Evolutionary conservation across 1,140 invertebrate species (phyloP), one percentile per base, ranked within the genome.

Genomic region (Listronotus oregonensis): DNA sequence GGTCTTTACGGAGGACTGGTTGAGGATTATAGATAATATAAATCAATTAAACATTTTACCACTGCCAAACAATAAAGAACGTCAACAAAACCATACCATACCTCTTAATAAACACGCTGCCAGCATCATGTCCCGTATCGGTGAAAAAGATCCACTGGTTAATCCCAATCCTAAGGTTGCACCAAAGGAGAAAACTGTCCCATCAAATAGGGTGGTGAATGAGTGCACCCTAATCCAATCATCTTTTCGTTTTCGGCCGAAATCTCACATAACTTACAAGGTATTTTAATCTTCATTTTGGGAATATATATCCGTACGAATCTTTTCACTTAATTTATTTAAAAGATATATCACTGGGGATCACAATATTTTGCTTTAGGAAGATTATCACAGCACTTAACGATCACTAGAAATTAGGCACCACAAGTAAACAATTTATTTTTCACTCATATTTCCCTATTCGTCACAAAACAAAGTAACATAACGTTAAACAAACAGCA

Each of bases 51-150:
- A n/a, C n/a, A n/a, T n/a, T n/a, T n/a, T n/a, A n/a, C n/a, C n/a
- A n/a, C n/a, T n/a, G n/a, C n/a, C n/a, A n/a, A n/a, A n/a, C n/a
- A n/a, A n/a, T n/a, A n/a, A n/a, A n/a, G n/a, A n/a, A n/a, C n/a
- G n/a, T n/a, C n/a, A n/a, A n/a, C n/a, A n/a, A n/a, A n/a, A n/a
- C n/a, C n/a, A n/a, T 17, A 10, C 56, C 73, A 80, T 79, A 84
- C 83, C 83, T 83, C 78, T 80, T 66, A 84, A 79, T 69, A 84
- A 78, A 77, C 80, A 83, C 61, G 83, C 81, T 59, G 82, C 80
- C 57, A 85, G 72, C 82, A 84, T 83, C 79, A 84, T 81, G 69
- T 85, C 82, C 75, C 82, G 82, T 60, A 85, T 77, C 64, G 82
- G 82, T 63, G 83, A 68, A 75, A 82, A 69, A 68, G 78, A 46